Conservation (phyloP, 2,113 vertebrate genomes). For the Equus przewalskii region DNA sequence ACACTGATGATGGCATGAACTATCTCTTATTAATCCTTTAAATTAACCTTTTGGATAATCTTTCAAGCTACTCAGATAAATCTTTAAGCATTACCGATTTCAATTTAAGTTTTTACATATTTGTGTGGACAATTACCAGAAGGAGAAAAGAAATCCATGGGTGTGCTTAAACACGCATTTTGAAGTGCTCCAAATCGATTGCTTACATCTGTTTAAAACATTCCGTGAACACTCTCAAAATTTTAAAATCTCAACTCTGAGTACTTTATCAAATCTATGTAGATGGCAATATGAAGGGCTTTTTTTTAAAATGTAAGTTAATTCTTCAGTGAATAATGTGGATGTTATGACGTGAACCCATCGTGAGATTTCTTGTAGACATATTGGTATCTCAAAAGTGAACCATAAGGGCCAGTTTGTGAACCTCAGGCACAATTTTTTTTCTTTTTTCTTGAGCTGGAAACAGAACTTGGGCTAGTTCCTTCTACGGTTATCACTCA, state of each 20-base stretch:
- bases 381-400: background rate
- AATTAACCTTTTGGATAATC: constrained; percentile 45
- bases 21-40: constrained; percentile 67
- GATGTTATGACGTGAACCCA: background rate
- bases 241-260: constrained; percentile 27
- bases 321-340: background rate
- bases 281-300: background rate
- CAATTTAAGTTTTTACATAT: constrained; percentile 35
- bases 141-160: background rate
- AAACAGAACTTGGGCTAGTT: constrained; percentile 44
- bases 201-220: constrained; percentile 1
- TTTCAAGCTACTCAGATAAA: constrained; percentile 24
- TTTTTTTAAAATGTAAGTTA: background rate
- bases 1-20: constrained; percentile 65
- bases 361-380: background rate
- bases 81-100: constrained; percentile 41
- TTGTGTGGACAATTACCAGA: background rate
- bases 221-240: background rate
- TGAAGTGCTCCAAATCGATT: constrained; percentile 7
- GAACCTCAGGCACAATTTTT: background rate
- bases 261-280: background rate
- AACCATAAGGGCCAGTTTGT: background rate
- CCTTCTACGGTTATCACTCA: constrained; percentile 62
- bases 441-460: background rate
- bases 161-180: background rate